Evolutionary conservation across 2,797 vertebrate genomes (phyloP).

Genomic region (Philypnodon macrostomus): DNA sequence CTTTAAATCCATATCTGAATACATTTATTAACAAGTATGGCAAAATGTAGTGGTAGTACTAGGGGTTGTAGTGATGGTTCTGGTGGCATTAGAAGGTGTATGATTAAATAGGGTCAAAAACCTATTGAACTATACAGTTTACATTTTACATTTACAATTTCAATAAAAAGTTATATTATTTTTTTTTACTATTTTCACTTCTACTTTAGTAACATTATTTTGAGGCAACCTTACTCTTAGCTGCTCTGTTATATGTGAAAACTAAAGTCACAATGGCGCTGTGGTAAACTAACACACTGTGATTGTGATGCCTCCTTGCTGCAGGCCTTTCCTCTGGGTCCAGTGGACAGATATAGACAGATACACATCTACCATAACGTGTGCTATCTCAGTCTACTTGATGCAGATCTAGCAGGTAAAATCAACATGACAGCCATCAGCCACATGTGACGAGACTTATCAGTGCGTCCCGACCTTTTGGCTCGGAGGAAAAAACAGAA

Average conservation of each 20-base stretch:
- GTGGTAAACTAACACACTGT: conserved; percentile 46
- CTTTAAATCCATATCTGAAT: too few species aligned
- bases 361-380: conserved; percentile 65
- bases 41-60: too few species aligned
- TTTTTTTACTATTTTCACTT: too few species aligned
- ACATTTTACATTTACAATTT: too few species aligned
- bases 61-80: too few species aligned
- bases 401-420: conserved; percentile 50
- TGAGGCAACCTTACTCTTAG: too few species aligned
- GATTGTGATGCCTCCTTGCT: conserved; percentile 46
- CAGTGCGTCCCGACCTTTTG: conserved; percentile 42
- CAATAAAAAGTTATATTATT: too few species aligned
- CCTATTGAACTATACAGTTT: too few species aligned
- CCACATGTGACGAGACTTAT: conserved; percentile 58
- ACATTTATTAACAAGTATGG: too few species aligned
- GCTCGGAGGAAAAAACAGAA: conserved; percentile 35
- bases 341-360: conserved; percentile 52
- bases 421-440: conserved; percentile 62
- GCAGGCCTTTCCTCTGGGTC: conserved; percentile 39
- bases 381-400: conserved; percentile 58
- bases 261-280: conserved; percentile 31
- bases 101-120: too few species aligned
- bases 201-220: too few species aligned
- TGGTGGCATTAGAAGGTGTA: too few species aligned
- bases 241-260: conserved; percentile 3